Base-by-base conservation (phyloP, 2,797 vertebrate species). In the Adelosebastes latens region DNA sequence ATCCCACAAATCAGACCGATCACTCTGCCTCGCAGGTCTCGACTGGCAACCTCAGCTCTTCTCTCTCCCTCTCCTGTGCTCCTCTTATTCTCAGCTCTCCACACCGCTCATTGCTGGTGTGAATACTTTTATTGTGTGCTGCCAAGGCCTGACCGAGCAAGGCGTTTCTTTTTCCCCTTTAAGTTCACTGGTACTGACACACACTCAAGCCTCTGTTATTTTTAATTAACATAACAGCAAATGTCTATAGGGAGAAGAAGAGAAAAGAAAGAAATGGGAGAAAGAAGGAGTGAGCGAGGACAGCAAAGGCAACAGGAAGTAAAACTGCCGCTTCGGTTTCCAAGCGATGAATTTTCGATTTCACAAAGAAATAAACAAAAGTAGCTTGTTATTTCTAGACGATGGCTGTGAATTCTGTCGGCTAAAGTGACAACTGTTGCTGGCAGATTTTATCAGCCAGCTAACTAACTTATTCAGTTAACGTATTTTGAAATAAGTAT, bases 51-150 rank as follows among this genome's bases (percentile, higher is more conserved):
- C 62, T 83, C 77, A 36, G 67, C 24, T 69, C 82, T 74, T 83
- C 89, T 75, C 71, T 34, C 64, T 58, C 74, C 76, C 62, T 29
- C 32, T 49, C 42, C 18, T 20, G 16, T 46, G 36, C 80, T 67
- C 59, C 67, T 56, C 65, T 25, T 52, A 55, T 80, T 83, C 72
- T 79, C 59, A 8, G 22, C 80, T 86, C 76, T 72, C 73, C 56
- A 66, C 59, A 31, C 77, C 69, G 77, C 89, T 87, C 89, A 84
- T 91, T 88, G 78, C 89, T 85, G 80, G 81, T 90, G 88, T 96
- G 95, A 96, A 95, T 94, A 85, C 90, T 90, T 88, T 91, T 89
- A 95, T 93, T 95, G 94, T 95, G 83, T 78, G 79, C 91, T 94
- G 94, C 94, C 93, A 94, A 88, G 86, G 70, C 68, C 84, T 87